phyloP scores from a whole-genome alignment of 2,113 vertebrate genomes.

The Synodontis membranacea region DNA sequence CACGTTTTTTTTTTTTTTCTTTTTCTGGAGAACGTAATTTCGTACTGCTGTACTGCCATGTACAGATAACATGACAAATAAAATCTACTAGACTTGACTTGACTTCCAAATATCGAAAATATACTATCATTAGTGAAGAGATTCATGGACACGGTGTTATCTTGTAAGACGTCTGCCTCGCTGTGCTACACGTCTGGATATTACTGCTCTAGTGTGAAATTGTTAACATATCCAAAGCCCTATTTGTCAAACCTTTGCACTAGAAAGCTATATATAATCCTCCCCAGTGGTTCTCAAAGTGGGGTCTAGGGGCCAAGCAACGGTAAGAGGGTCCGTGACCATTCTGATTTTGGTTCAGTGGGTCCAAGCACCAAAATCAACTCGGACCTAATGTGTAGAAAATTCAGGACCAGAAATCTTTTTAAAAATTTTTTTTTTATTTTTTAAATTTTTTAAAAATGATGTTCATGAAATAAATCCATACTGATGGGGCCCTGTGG shows the following conservation, averaged over 20 bases:
- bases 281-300: not conserved
- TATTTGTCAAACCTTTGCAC: not conserved
- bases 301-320: not conserved
- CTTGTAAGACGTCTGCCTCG: not conserved
- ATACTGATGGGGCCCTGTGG: not conserved
- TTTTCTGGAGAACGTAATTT: too few relatives aligned
- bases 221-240: not conserved
- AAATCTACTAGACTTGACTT: too few relatives aligned
- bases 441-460: not conserved
- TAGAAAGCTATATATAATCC: not conserved
- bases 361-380: not conserved
- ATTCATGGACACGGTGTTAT: too few relatives aligned
- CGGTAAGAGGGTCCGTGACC: too few relatives aligned
- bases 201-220: not conserved
- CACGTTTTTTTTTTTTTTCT: too few relatives aligned
- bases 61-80: too few relatives aligned
- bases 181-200: not conserved
- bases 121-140: not conserved
- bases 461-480: not conserved
- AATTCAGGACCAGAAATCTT: not conserved
- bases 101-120: not conserved
- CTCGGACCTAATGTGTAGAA: not conserved
- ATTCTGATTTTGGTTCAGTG: not conserved
- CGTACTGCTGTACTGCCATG: too few relatives aligned
- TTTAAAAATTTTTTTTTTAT: not conserved